phyloP scores from a whole-genome alignment of 2,888 invertebrate genomes.

The Mythimna impura region DNA sequence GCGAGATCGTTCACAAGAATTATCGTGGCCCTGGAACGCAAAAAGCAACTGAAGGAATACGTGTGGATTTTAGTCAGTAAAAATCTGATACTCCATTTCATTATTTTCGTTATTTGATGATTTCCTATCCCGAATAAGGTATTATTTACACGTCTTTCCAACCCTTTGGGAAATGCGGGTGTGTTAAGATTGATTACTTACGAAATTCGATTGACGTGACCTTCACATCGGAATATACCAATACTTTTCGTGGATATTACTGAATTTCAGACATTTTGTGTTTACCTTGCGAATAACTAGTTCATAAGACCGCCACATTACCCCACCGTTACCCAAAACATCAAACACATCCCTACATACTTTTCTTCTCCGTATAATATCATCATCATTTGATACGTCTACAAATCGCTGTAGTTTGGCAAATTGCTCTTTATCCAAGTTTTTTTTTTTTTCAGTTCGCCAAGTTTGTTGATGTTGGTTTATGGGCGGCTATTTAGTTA shows the following conservation, averaged over 20 bases:
- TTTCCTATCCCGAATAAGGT: not conserved
- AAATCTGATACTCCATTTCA: too few species aligned
- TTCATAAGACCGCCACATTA: constrained; percentile 33
- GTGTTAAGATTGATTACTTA: not conserved
- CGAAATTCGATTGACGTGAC: not conserved
- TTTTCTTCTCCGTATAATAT: constrained; percentile 63
- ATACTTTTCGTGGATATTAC: not conserved
- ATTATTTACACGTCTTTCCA: not conserved
- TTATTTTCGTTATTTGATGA: too few species aligned
- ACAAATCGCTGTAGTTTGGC: constrained; percentile 72
- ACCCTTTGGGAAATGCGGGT: not conserved
- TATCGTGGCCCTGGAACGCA: too few species aligned
- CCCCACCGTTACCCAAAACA: constrained; percentile 28
- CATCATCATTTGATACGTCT: constrained; percentile 70
- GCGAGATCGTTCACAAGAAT: too few species aligned
- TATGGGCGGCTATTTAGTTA: constrained; percentile 57
- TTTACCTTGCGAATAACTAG: constrained; percentile 8
- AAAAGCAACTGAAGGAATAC: too few species aligned
- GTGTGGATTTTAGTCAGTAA: too few species aligned
- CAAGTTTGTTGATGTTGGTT: constrained; percentile 56
- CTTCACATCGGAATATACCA: not conserved
- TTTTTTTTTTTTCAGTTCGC: constrained; percentile 60
- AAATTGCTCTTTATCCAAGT: constrained; percentile 66
- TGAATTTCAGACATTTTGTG: not conserved
- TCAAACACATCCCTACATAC: constrained; percentile 51